These are phyloP conservation scores for Pseudomyrmex cubaensis DNA, from an alignment of 1,140 invertebrate genomes.

Conservation along the genomic window DNA sequence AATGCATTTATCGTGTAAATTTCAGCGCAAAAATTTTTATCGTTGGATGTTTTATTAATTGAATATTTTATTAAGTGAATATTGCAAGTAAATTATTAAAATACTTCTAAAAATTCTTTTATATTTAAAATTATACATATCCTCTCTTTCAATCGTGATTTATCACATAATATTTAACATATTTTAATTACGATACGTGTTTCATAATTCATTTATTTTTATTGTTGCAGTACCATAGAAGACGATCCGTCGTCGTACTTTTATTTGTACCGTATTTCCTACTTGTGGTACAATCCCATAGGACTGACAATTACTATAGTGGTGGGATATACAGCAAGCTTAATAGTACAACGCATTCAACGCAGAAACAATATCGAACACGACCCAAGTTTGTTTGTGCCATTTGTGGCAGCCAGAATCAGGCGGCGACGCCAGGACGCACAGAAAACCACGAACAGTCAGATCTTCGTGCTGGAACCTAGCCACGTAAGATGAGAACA, in stretches of 20 bases:
- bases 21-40: not conserved
- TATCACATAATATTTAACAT: not conserved
- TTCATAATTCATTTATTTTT: not conserved
- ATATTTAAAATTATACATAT: not conserved
- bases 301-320: conserved; percentile 88
- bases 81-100: not conserved
- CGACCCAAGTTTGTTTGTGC: conserved; percentile 89
- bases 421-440: conserved; percentile 71
- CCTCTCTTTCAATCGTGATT: not conserved
- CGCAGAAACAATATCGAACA: conserved; percentile 72
- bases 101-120: not conserved
- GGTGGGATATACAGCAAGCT: conserved; percentile 88
- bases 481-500: conserved; percentile 4
- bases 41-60: not conserved
- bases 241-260: conserved; percentile 70
- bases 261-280: conserved; percentile 87
- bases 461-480: conserved; percentile 74
- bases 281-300: conserved; percentile 89
- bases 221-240: conserved; percentile 56
- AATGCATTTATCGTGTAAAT: not conserved
- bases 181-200: not conserved
- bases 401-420: conserved; percentile 86
- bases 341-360: conserved; percentile 76
- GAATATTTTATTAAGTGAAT: not conserved
- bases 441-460: conserved; percentile 71